Conservation (phyloP, 2,113 vertebrate species). For the Sylvia atricapilla region DNA sequence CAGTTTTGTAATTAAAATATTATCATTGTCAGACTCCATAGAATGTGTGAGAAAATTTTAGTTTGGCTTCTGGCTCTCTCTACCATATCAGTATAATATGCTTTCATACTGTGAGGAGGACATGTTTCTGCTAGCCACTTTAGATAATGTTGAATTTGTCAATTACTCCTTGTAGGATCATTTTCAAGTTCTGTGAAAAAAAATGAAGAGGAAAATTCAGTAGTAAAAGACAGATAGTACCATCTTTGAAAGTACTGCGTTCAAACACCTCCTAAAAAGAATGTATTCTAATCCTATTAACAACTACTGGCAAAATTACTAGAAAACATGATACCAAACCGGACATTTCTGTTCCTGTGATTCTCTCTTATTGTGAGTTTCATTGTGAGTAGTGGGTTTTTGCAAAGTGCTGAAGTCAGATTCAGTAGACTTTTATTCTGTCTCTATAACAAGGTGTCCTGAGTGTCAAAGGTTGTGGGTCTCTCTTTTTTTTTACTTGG, state of each 20-base stretch:
- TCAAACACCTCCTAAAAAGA: not conserved
- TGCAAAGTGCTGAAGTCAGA: not conserved
- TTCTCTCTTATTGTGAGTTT: not conserved
- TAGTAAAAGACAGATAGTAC: not conserved
- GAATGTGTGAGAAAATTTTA: not conserved
- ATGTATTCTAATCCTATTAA: not conserved
- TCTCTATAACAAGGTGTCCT: not conserved
- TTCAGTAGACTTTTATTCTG: not conserved
- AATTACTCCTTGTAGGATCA: not conserved
- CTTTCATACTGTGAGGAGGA: not conserved
- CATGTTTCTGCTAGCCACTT: not conserved
- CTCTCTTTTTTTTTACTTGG: not conserved
- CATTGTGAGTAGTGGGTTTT: not conserved
- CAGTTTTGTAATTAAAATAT: slow-evolving; percentile 18
- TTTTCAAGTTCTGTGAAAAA: not conserved
- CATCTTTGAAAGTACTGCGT: not conserved
- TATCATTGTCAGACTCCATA: not conserved
- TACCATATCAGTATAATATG: not conserved
- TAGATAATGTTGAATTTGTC: not conserved
- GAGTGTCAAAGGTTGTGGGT: not conserved
- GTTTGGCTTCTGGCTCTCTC: not conserved
- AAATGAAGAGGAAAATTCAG: not conserved
- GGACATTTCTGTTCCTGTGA: not conserved
- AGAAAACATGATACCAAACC: not conserved
- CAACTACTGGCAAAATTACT: not conserved